Base-by-base conservation (phyloP, 2,888 invertebrate genomes). In the Linnaemya vulpina region DNA sequence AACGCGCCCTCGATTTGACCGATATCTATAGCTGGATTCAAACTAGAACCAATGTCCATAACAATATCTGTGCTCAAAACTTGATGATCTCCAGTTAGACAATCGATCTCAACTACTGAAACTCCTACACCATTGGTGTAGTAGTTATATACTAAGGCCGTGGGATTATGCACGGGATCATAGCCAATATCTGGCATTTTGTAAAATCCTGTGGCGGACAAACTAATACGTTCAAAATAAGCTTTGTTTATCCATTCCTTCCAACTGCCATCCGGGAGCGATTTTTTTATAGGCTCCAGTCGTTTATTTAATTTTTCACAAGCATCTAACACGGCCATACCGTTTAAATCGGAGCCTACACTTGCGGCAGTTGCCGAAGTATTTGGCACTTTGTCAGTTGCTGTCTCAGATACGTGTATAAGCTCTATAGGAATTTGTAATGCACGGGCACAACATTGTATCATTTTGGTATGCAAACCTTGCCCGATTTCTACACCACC, bases 401-500 rank as follows among this genome's bases (percentile, higher is more conserved):
- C 93, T 0, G 97, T 97, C 91, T 98, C 98, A 35, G 94, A 94
- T 15, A 97, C 95, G 90, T 97, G 96, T 88, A 98, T 97, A 89
- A 95, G 94, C 0, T 95, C 94, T 0, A 94, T 91, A 4, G 96
- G 94, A 43, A 97, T 94, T 68, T 94, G 95, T 15, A 98, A 93
- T 0, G 94, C 94, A 85, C 95, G 94, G 60, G 97, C 96, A 4
- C 97, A 97, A 13, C 97, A 95, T 94, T 98, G 98, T 74, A 97
- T 95, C 96, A 98, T 97, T 94, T 99, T 99, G 0, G 97, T 99
- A 90, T 98, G 97, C 5, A 99, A 93, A 1, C 99, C 99, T 93
- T 99, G 99, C 0, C 99, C 99, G 96, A 99, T 98, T 94, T 99
- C 99, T 10, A 96, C 96, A n/a, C 98, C 98, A 43, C 97, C 98